Percentiles rank a stretch among this genome's conserved stretches.
Conservation (phyloP, 2,797 vertebrate genomes). For the Fratercula arctica region DNA sequence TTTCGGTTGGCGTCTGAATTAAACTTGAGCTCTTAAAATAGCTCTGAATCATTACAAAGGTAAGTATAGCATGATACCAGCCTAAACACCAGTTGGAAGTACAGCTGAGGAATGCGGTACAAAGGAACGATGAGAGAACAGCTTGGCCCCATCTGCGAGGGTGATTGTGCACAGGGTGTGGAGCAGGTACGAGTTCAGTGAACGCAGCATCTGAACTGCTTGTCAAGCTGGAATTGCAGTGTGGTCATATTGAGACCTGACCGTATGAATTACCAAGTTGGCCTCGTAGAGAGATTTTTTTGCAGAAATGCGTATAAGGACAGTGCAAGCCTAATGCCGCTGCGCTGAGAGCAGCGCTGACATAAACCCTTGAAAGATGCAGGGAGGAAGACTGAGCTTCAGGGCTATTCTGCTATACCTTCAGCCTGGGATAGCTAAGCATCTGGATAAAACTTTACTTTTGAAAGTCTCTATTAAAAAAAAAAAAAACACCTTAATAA, state of each 20-base stretch:
- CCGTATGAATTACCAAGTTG: not conserved
- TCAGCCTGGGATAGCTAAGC: not conserved
- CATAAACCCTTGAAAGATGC: not conserved
- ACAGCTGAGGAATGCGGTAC: not conserved
- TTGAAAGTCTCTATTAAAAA: not conserved
- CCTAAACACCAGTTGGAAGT: not conserved
- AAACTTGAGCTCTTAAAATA: slow-evolving; percentile 23
- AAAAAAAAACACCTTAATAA: not conserved
- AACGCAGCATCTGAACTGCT: not conserved
- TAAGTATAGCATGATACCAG: not conserved
- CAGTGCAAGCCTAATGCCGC: not conserved
- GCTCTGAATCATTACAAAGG: not conserved
- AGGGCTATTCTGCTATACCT: not conserved
- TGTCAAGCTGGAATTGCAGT: slow-evolving; percentile 1
- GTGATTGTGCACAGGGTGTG: not conserved
- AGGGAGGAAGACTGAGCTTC: not conserved
- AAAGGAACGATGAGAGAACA: not conserved
- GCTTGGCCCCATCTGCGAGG: not conserved
- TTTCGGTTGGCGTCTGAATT: slow-evolving; percentile 17
- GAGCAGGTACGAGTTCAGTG: not conserved
- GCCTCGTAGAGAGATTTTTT: not conserved
- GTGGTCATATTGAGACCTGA: not conserved
- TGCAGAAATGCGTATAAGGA: not conserved
- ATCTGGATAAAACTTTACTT: not conserved
- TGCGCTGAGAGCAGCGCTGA: not conserved